Base-by-base conservation (phyloP, 2,888 invertebrate species). In the Meteorus colon region DNA sequence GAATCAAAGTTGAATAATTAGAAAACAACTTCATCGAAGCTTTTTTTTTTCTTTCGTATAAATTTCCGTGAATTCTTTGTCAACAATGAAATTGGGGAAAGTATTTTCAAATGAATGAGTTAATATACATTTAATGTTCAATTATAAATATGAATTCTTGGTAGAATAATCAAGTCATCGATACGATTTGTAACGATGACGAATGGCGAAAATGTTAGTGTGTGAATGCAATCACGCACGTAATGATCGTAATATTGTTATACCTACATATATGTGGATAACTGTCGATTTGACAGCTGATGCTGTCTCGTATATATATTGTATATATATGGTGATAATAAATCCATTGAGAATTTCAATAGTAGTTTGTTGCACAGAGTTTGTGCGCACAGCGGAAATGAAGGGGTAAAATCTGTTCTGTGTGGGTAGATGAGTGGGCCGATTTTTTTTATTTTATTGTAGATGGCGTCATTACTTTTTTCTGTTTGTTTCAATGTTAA, bases 261-360 rank as follows among this genome's bases (percentile, higher is more conserved):
- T 48, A 48, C n/a, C 19, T 55, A 19, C 19, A 55, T 19, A 55
- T 41, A 41, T 41, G 41, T 41, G 41, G 41, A 8, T 41, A 41
- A 55, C 19, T 48, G 48, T 48, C n/a, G 16, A 16, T 48, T 55
- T 55, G 55, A 55, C 55, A 55, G 55, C 55, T 55, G 55, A 55
- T 55, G 55, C 8, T 55, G 24, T 19, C 4, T 55, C 8, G 19
- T 55, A 55, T 55, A 19, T 55, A 55, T 55, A 24, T 55, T 2
- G 19, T 55, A 55, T 55, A 19, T 55, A 55, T 55, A 24, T 55
- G 55, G 16, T n/a, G n/a, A 48, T n/a, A 48, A 48, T 16, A 48
- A 48, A 48, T 48, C 48, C 48, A 48, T 48, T n/a, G 48, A 48
- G 48, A 48, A 48, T 48, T n/a, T 4, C 4, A 5, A 48, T 48